phyloP scores from a whole-genome alignment of 2,888 invertebrate genomes.

The Physocephala rufipes region DNA sequence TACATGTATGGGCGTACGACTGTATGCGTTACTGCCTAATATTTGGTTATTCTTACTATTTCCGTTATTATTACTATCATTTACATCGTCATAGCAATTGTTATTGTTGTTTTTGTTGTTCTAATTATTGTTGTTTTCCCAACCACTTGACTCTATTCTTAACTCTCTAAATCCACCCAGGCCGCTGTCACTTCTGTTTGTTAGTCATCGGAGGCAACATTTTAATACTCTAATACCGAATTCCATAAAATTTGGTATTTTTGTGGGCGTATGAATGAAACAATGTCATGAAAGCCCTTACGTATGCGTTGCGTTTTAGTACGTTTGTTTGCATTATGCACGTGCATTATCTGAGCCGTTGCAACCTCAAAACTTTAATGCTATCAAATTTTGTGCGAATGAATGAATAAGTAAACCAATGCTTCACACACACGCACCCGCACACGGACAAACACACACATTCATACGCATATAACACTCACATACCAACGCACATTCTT shows the following conservation, averaged over 20 bases:
- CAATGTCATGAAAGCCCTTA: background rate
- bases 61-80: too few relatives aligned
- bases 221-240: conserved; percentile 23
- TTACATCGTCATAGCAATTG: too few relatives aligned
- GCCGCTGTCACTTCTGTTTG: conserved; percentile 5
- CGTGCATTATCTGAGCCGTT: conserved; percentile 47
- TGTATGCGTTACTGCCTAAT: conserved; percentile 6
- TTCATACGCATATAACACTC: background rate
- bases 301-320: background rate
- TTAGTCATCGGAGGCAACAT: conserved; percentile 1
- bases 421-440: conserved; percentile 25
- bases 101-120: background rate
- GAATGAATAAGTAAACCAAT: conserved; percentile 38
- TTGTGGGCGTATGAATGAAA: background rate
- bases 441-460: background rate
- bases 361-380: conserved; percentile 40
- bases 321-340: conserved; percentile 4
- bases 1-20: conserved; percentile 5
- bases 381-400: conserved; percentile 50
- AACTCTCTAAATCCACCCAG: conserved; percentile 15
- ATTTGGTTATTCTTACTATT: background rate
- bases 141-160: background rate
- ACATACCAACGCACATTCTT: background rate
- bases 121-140: background rate
- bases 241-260: background rate